These are phyloP conservation scores for Acanthosepion esculentum DNA, from an alignment of 2,888 invertebrate species.

Conservation along the genomic window DNA sequence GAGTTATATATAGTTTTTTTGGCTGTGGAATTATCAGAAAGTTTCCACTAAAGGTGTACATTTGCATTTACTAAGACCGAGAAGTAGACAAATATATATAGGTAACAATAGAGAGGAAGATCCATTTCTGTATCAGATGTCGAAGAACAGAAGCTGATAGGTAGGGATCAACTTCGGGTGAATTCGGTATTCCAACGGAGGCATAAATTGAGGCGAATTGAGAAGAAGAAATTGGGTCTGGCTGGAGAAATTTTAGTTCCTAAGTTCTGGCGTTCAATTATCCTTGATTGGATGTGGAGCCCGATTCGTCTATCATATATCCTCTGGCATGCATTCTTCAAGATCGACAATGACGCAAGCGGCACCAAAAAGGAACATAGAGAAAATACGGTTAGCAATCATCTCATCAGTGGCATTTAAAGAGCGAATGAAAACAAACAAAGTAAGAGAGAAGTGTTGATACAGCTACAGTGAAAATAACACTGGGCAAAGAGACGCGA, in stretches of 20 bases:
- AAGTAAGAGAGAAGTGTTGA: background rate
- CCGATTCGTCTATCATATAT: background rate
- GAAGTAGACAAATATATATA: no score
- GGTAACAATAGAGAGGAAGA: background rate
- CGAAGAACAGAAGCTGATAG: background rate
- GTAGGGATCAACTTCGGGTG: background rate
- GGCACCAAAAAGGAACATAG: background rate
- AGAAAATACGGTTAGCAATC: background rate
- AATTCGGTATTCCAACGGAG: background rate
- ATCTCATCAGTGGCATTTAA: conserved; percentile 20
- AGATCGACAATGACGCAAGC: background rate
- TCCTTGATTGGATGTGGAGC: background rate
- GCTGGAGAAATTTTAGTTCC: background rate
- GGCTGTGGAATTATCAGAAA: no score
- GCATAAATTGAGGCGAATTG: background rate
- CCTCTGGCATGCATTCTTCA: background rate
- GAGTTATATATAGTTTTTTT: no score
- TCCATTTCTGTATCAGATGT: background rate
- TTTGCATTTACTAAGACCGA: no score
- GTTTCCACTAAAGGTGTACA: no score
- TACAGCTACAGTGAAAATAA: background rate
- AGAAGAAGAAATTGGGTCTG: background rate
- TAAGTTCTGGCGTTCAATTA: background rate
- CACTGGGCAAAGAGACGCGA: background rate
- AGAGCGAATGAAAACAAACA: background rate